These are phyloP conservation scores for Seriola dumerili DNA, from an alignment of 2,113 vertebrate genomes.

Conservation along the genomic window DNA sequence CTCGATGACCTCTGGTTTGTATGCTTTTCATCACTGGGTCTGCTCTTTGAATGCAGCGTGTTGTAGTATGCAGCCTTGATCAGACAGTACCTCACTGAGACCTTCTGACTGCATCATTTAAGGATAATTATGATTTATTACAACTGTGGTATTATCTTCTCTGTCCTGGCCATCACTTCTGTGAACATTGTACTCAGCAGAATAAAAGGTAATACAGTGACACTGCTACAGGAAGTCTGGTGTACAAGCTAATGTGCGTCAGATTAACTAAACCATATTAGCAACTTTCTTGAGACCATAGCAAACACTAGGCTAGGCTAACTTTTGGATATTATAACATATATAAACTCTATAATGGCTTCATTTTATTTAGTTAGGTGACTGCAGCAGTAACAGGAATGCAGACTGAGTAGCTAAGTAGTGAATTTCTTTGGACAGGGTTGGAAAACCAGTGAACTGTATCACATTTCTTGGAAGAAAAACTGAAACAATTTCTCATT, in stretches of 20 bases:
- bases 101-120: background rate
- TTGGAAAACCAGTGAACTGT: background rate
- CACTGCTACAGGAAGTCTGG: background rate
- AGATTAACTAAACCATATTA: background rate
- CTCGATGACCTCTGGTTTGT: constrained; percentile 35
- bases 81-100: background rate
- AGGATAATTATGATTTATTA: background rate
- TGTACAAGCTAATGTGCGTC: background rate
- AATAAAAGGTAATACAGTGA: background rate
- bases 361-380: background rate
- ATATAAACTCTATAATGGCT: background rate
- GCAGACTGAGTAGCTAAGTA: background rate
- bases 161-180: background rate
- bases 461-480: background rate
- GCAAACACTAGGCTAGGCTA: background rate
- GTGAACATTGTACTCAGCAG: background rate
- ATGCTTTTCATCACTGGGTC: constrained; percentile 21
- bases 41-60: constrained; percentile 17
- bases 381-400: background rate
- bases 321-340: too few species aligned
- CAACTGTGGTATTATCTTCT: background rate
- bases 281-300: background rate
- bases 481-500: background rate
- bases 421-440: background rate
- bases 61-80: background rate